Conservation (phyloP, 2,797 vertebrate genomes). For the Acridotheres tristis region DNA sequence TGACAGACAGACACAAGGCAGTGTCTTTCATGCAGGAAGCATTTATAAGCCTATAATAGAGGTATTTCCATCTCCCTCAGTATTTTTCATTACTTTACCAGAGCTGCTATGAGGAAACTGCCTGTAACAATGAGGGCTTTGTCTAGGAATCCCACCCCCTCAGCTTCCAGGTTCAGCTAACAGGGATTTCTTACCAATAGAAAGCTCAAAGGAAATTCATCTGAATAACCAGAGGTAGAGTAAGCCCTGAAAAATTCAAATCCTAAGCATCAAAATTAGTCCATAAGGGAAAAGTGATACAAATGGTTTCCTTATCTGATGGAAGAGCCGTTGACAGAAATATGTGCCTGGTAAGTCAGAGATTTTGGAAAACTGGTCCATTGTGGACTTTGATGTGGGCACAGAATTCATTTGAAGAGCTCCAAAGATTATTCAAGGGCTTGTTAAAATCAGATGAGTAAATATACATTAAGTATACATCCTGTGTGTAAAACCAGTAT, state of each 20-base stretch:
- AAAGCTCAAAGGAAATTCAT: background rate
- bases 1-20: background rate
- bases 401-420: background rate
- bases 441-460: background rate
- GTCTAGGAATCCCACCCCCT: background rate
- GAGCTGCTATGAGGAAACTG: background rate
- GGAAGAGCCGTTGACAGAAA: background rate
- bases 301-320: background rate
- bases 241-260: background rate
- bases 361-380: background rate
- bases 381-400: background rate
- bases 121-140: background rate
- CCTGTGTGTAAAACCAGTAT: background rate
- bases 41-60: background rate
- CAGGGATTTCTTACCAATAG: background rate
- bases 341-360: background rate
- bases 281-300: background rate
- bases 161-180: background rate
- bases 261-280: background rate
- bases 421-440: background rate
- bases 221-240: background rate
- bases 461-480: background rate
- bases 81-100: background rate
- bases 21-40: background rate
- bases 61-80: background rate